Evolutionary conservation across 2,113 vertebrate species (phyloP), one percentile per base, ranked within the genome.

Genomic region (Amblyopsis rosae): DNA sequence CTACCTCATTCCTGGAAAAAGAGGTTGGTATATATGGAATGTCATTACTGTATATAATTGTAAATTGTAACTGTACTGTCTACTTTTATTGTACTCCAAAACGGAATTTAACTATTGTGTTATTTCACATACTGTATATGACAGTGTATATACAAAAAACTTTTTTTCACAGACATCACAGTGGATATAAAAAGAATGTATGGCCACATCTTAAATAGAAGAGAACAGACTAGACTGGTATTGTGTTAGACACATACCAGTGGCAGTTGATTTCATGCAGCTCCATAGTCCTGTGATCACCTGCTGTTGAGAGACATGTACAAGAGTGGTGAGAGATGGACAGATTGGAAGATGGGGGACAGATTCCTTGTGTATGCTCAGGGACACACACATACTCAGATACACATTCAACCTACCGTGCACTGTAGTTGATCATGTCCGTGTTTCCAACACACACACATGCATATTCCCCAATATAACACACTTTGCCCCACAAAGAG

Each of bases 321-420:
- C 83, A 86, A 67, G 76, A 80, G 70, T n/a, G 84, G 51, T 86
- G 84, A 88, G 59, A 80, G 88, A 88, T 61, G 67, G 49, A 73
- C 81, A 80, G 86, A 86, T 80, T 84, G 76, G 67, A 78, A 80
- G 80, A 84, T 66, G 73, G 67, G 64, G 75, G 69, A 45, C 17
- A 32, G 71, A 85, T 84, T 87, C 82, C 79, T 81, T 9, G 51
- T 45, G 35, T 32, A 58, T 32, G 48, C 54, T 35, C n/a, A 67
- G 16, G 47, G 50, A 59, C 54, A 58, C 54, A 57, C 55, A 58
- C 41, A 67, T 26, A 33, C 19, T 32, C 47, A 65, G 13, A 65
- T 26, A 33, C 19, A 33, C 16, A n/a, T 3, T 9, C 13, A n/a
- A 51, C 49, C 9, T 11, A 9, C 49, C 26, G 26, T 26, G 12